Evolutionary conservation across 2,888 invertebrate species (phyloP).

Genomic region (Muschampia plurimacula): DNA sequence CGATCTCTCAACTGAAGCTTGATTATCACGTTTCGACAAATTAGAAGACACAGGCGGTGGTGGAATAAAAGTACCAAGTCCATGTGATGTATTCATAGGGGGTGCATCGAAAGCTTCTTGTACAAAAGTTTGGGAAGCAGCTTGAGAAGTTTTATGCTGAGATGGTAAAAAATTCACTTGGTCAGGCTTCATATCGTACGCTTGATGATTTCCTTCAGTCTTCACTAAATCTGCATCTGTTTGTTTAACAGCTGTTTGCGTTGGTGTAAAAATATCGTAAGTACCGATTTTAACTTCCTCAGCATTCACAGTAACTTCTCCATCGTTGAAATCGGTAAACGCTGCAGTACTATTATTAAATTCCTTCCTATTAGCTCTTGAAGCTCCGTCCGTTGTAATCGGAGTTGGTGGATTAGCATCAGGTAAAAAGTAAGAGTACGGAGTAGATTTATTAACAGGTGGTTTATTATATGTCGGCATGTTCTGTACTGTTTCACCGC

Average conservation of each 20-base stretch:
- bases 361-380: background rate
- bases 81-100: slow-evolving; percentile 21
- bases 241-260: background rate
- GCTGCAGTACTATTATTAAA: background rate
- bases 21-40: slow-evolving; percentile 53
- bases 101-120: slow-evolving; percentile 17
- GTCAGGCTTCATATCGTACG: background rate
- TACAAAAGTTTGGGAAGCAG: slow-evolving; percentile 5
- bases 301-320: too few species aligned
- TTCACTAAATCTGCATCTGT: background rate
- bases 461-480: slow-evolving; percentile 45
- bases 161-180: slow-evolving; percentile 8
- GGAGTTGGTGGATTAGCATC: slow-evolving; percentile 30
- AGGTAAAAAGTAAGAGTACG: slow-evolving; percentile 38
- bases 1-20: slow-evolving; percentile 57
- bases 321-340: background rate
- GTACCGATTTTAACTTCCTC: slow-evolving; percentile 21
- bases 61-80: slow-evolving; percentile 55
- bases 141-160: background rate
- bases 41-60: slow-evolving; percentile 78
- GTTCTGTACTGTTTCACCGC: slow-evolving; percentile 61
- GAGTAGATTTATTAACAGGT: slow-evolving; percentile 41
- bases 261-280: slow-evolving; percentile 49
- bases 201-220: background rate
- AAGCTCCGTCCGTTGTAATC: background rate